Base-by-base conservation (phyloP, 2,113 vertebrate species). In the Corapipo altera region DNA sequence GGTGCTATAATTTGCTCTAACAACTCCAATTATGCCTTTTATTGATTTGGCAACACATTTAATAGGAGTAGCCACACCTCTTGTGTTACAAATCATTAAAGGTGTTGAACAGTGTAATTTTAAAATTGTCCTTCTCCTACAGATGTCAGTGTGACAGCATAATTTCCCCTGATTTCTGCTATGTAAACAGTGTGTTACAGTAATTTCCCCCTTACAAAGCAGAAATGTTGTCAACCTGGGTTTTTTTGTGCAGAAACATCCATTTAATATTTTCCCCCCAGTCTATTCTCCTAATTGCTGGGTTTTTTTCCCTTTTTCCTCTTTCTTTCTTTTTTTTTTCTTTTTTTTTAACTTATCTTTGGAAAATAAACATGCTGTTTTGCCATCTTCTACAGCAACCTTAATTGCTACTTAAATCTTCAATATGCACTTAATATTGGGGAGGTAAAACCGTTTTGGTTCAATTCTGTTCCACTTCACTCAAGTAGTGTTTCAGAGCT, bases 1-100 rank as follows among this genome's bases (percentile, higher is more conserved):
- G 98, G 98, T 97, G 98, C 99, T 99, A 99, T 99, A 99, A 99
- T 99, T 99, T 99, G 98, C 98, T 99, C 99, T 99, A 99, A 99
- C 99, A 99, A 99, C 99, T 99, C 99, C 98, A 99, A 99, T 99
- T 99, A 99, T 99, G 98, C 98, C 98, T 99, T 98, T 98, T 99
- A 99, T 99, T 99, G 99, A 99, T 99, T 99, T 99, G 98, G 98
- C 98, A 98, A 98, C 99, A 99, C 98, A 98, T 99, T 99, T 99
- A 99, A 99, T 99, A 99, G 98, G 98, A 98, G 98, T 98, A 98
- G 98, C 98, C 99, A 99, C 99, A 98, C 99, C 99, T 99, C 99
- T 99, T 98, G 98, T 98, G 98, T 99, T 99, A 99, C 98, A 98
- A 98, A 98, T 98, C 98, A 99, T 99, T 99, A 98, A 99, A 99